phyloP scores from a whole-genome alignment of 2,797 vertebrate genomes.

The Pseudochirops cupreus region DNA sequence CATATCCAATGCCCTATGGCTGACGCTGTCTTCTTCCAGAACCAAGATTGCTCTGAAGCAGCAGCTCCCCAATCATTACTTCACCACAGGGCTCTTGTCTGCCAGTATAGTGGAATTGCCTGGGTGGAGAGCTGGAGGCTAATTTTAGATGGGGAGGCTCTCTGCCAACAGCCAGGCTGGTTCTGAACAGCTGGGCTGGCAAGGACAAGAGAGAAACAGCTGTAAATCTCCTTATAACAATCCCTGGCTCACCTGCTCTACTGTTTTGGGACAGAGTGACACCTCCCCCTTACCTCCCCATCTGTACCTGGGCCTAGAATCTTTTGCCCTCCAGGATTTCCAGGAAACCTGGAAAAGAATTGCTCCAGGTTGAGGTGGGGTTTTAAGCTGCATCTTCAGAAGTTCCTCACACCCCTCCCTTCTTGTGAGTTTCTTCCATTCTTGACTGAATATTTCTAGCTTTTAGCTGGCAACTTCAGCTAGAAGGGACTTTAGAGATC shows the following conservation, averaged over 20 bases:
- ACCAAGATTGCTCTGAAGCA: constrained; percentile 55
- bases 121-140: constrained; percentile 83
- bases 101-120: constrained; percentile 72
- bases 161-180: constrained; percentile 78
- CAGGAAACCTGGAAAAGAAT: not conserved
- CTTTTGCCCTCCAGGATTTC: constrained; percentile 16
- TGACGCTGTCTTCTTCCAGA: constrained; percentile 21
- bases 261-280: not conserved
- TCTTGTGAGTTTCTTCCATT: not conserved
- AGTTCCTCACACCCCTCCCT: not conserved
- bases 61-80: constrained; percentile 76
- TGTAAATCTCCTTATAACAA: constrained; percentile 24
- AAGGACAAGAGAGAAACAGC: not conserved
- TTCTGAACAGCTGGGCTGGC: constrained; percentile 66
- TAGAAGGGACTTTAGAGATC: not conserved
- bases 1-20: not conserved
- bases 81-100: constrained; percentile 71
- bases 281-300: not conserved
- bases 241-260: not conserved
- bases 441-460: not conserved
- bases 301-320: not conserved
- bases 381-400: not conserved
- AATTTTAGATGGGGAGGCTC: constrained; percentile 84
- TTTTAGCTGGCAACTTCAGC: not conserved
- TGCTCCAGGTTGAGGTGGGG: not conserved